These are phyloP conservation scores for Sus cebifrons DNA, from an alignment of 2,797 vertebrate species.

Conservation along the genomic window DNA sequence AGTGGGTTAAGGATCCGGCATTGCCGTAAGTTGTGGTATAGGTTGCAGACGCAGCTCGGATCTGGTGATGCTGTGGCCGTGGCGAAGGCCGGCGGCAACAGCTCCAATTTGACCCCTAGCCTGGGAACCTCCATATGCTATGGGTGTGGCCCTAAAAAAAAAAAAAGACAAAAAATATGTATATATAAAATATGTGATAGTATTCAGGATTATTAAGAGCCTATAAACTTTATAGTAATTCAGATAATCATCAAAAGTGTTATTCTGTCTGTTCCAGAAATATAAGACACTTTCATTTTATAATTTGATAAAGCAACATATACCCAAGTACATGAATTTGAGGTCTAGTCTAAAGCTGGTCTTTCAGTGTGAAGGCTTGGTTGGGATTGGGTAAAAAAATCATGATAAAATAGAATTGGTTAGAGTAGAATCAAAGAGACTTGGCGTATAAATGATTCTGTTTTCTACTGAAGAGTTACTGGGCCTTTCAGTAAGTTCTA, in stretches of 20 bases:
- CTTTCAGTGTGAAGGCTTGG: not conserved
- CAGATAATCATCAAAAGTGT: not conserved
- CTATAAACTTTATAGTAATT: conserved; percentile 10
- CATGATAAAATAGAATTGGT: not conserved
- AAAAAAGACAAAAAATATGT: no score
- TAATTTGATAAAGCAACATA: not conserved
- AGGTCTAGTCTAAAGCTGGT: conserved; percentile 17
- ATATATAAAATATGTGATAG: not conserved
- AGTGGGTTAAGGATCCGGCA: no score
- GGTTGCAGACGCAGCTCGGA: no score
- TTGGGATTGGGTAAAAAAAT: not conserved
- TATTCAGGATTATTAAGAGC: not conserved
- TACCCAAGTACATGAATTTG: not conserved
- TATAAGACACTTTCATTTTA: not conserved
- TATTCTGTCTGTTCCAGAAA: conserved; percentile 12
- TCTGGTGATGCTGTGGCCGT: no score
- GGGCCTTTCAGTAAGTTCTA: not conserved
- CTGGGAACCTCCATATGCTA: no score
- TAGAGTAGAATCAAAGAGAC: not conserved
- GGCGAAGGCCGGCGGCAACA: no score
- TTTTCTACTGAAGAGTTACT: conserved; percentile 24
- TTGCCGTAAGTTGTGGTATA: no score
- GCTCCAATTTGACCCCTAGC: no score
- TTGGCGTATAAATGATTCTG: not conserved
- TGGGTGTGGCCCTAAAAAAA: no score